Evolutionary conservation across 2,888 invertebrate species (phyloP), one percentile per base, ranked within the genome.

Genomic region (Rapana venosa): DNA sequence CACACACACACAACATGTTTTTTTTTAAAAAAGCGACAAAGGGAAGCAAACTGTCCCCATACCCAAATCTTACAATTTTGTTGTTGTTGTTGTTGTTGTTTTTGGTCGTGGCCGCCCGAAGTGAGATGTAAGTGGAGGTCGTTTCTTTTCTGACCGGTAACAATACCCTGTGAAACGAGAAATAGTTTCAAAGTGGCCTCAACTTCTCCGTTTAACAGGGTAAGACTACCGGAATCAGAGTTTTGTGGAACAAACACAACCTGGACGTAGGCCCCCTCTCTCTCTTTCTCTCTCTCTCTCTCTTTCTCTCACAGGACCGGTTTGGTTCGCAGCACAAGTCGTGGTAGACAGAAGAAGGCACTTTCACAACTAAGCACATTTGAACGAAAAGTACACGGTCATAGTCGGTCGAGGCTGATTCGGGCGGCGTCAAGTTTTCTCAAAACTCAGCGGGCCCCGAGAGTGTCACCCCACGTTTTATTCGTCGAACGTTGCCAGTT

Each of bases 81-180:
- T 13, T 1, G n/a, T 2, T 77, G n/a, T 77, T 22, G 6, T 13
- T n/a, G 26, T 32, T 22, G n/a, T 26, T 77, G 77, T 77, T 22
- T 8, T 6, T 32, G 6, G 2, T 61, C 20, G 22, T 22, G 61
- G 61, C 2, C 61, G 13, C 13, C 61, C 6, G 61, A 22, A 61
- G 15, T 13, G 20, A 61, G 15, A 61, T 20, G 61, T 61, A 15
- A 61, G 15, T 58, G 58, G 13, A 4, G 15, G 20, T 61, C 1
- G 61, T 35, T 87, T 85, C 66, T 83, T n/a, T 74, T 87, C 93
- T 92, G 92, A 91, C 90, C 92, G 92, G 93, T 93, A 93, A 94
- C 94, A 93, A 94, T 94, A 94, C 94, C 94, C 94, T 94, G 94
- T 94, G 94, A 94, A 94, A 94, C 94, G 94, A 94, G 94, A 94